Evolutionary conservation across 2,888 invertebrate species (phyloP).

Genomic region (Drosophila nr. perissopoda): DNA sequence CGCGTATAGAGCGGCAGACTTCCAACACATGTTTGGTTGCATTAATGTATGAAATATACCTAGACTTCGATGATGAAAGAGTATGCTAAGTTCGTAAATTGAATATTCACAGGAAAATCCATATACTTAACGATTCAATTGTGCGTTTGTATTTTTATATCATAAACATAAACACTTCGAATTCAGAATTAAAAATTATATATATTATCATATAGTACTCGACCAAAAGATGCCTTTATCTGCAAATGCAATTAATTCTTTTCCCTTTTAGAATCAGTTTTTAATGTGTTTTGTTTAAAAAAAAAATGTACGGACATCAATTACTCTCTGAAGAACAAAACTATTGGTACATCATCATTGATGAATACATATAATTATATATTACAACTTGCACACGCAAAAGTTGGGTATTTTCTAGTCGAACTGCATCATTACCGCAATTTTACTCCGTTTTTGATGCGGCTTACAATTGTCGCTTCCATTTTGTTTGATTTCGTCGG

Average conservation of each 20-base stretch:
- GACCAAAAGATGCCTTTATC: not conserved
- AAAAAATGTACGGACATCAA: not conserved
- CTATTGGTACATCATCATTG: not conserved
- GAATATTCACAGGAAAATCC: conserved; percentile 3
- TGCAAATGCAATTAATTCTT: not conserved
- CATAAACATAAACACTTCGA: not conserved
- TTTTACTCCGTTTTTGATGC: conserved; percentile 9
- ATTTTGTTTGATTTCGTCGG: conserved; percentile 23
- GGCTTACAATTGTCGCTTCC: conserved; percentile 18
- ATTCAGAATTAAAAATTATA: too few relatives aligned
- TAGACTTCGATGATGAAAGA: not conserved
- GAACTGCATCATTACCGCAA: not conserved
- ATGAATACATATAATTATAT: not conserved
- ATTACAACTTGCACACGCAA: not conserved
- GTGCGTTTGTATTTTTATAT: not conserved
- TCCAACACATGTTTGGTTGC: conserved; percentile 27
- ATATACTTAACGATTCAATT: not conserved
- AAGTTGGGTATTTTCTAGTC: conserved; percentile 14
- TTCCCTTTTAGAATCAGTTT: not conserved
- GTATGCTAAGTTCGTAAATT: conserved; percentile 3
- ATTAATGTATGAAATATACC: conserved; percentile 26
- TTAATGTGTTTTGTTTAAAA: not conserved
- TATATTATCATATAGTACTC: too few relatives aligned
- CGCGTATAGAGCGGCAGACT: not conserved
- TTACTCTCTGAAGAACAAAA: not conserved